Evolutionary conservation across 1,140 invertebrate genomes (phyloP).

Genomic region (Drosophila lacteicornis): DNA sequence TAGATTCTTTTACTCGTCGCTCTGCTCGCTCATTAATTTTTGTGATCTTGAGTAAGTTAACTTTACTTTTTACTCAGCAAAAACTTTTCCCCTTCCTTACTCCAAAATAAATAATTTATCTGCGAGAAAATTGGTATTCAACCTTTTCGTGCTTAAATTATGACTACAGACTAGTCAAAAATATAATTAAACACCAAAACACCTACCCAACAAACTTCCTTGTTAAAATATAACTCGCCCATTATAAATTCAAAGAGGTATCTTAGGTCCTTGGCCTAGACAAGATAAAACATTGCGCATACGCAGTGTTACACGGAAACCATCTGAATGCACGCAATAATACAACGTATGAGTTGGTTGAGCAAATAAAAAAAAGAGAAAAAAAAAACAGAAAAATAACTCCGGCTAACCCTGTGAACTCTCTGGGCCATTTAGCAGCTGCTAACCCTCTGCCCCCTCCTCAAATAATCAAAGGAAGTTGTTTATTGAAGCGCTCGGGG

Average conservation of each 20-base stretch:
- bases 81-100: no score
- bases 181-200: not conserved
- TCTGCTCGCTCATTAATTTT: no score
- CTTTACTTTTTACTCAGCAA: no score
- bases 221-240: not conserved
- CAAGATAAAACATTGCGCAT: constrained; percentile 26
- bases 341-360: not conserved
- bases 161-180: not conserved
- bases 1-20: no score
- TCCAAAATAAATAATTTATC: no score
- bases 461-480: constrained; percentile 62
- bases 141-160: no score
- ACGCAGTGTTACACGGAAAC: constrained; percentile 16
- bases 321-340: constrained; percentile 19
- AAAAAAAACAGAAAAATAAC: not conserved
- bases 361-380: not conserved
- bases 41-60: no score
- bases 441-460: constrained; percentile 6
- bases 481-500: constrained; percentile 44
- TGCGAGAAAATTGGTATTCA: no score
- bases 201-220: not conserved
- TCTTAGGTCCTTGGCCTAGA: not conserved
- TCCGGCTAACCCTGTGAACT: constrained; percentile 41
- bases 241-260: not conserved
- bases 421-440: constrained; percentile 61